Evolutionary conservation across 64 coral and sea anemone genomes (phyloP).

Genomic region (Dendrophyllia cribrosa): DNA sequence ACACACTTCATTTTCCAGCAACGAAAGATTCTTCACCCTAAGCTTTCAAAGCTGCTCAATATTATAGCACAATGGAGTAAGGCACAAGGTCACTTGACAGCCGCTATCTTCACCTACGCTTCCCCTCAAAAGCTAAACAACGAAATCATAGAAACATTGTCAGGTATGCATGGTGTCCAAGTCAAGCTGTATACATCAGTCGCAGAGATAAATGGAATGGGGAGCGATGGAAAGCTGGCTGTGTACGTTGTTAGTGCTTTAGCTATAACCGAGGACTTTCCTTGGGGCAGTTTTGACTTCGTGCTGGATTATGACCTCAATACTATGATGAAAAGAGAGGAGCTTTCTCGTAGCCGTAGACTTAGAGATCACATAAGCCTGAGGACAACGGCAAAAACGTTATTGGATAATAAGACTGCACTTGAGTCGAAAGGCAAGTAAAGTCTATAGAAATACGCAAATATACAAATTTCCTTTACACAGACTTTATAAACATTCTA

Average conservation of each 20-base stretch:
- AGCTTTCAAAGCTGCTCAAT: conserved; percentile 45
- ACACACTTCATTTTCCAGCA: conserved; percentile 73
- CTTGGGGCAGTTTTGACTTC: conserved; percentile 53
- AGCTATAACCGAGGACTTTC: conserved; percentile 43
- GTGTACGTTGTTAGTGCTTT: conserved; percentile 24
- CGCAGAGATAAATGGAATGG: background rate
- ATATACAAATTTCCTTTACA: background rate
- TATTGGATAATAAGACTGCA: background rate
- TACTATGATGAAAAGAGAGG: background rate
- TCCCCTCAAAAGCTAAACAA: conserved; percentile 13
- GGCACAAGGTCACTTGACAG: background rate
- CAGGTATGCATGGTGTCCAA: conserved; percentile 2
- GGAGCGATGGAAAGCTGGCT: background rate
- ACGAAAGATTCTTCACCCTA: conserved; percentile 81
- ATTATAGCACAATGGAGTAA: conserved; percentile 8
- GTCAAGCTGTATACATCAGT: background rate
- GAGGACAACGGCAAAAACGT: background rate
- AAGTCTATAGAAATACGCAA: no score
- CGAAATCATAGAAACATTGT: conserved; percentile 27
- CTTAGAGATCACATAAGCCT: conserved; percentile 49
- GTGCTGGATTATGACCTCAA: conserved; percentile 66
- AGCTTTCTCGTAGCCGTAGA: conserved; percentile 4
- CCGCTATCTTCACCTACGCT: conserved; percentile 13
- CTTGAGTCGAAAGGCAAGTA: background rate
- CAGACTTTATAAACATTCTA: no score